phyloP scores from a whole-genome alignment of 2,113 vertebrate genomes.

The Sinocyclocheilus rhinocerous region DNA sequence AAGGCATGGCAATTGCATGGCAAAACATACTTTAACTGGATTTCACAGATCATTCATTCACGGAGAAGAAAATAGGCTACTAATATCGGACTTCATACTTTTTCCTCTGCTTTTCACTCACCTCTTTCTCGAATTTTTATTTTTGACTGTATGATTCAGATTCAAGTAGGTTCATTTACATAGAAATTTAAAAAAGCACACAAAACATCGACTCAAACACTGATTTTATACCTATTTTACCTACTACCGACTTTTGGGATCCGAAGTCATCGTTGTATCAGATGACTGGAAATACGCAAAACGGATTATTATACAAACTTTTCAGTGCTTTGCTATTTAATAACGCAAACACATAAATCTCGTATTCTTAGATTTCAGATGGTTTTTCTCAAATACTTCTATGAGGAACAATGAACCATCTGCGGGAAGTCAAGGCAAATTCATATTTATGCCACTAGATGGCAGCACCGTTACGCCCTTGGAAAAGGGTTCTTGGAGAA shows the following conservation, averaged over 20 bases:
- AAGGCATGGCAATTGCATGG: neutral
- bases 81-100: neutral
- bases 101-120: neutral
- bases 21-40: neutral
- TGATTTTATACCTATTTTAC: neutral
- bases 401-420: neutral
- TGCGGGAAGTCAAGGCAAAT: slow-evolving; percentile 26
- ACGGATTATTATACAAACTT: neutral
- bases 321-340: neutral
- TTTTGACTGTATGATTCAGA: neutral
- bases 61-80: neutral
- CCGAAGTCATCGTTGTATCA: neutral
- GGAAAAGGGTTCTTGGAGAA: neutral
- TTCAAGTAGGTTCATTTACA: neutral
- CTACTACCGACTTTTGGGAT: neutral
- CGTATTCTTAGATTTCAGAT: neutral
- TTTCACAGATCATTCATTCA: neutral
- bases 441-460: slow-evolving; percentile 65
- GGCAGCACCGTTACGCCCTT: slow-evolving; percentile 56
- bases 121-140: neutral
- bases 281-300: neutral
- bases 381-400: neutral
- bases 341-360: neutral
- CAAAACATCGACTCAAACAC: neutral
- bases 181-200: neutral